Base-by-base conservation (phyloP, 2,888 invertebrate genomes). In the Tenthredo mesomela region DNA sequence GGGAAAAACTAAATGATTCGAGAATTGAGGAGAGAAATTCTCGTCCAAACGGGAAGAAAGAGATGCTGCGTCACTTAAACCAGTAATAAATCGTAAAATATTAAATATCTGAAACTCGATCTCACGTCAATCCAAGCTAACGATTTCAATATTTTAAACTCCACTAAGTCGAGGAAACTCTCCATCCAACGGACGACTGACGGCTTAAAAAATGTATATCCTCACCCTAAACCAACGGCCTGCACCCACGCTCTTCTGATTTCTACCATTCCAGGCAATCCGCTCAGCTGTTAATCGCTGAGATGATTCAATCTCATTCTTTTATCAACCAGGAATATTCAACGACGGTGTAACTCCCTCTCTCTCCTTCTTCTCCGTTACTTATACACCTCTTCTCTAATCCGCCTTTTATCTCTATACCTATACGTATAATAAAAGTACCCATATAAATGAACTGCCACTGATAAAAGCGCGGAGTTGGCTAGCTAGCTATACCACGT, bases 121-220 rank as follows among this genome's bases (percentile, higher is more conserved):
- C 82, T 82, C 65, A 12, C 10, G 80, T 50, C 85, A 84, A 85
- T 86, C 58, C 82, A 25, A 61, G 75, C 85, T 86, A 87, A 87
- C 87, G 86, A 86, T 86, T 86, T 86, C 80, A 82, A 82, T 82
- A 82, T 82, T 82, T 82, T 80, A 80, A 61, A 80, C 58, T 80
- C 80, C n/a, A 21, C 61, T 80, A 61, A 80, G 77, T 80, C 80
- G 61, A 58, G 61, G 40, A 80, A 80, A 80, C 61, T 80, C 71
- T 73, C 58, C 12, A 40, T 80, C 37, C 58, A 58, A 61, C 37
- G 61, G 33, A 58, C 61, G 80, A 80, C 80, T 80, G 80, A 80
- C 37, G 80, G 40, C 37, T 80, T 80, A 80, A 80, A 80, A 61
- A 80, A 80, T 80, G 61, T 80, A 80, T 61, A 50, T 29, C 80